Evolutionary conservation across 2,113 vertebrate species (phyloP).

Genomic region (Microtus ochrogaster): DNA sequence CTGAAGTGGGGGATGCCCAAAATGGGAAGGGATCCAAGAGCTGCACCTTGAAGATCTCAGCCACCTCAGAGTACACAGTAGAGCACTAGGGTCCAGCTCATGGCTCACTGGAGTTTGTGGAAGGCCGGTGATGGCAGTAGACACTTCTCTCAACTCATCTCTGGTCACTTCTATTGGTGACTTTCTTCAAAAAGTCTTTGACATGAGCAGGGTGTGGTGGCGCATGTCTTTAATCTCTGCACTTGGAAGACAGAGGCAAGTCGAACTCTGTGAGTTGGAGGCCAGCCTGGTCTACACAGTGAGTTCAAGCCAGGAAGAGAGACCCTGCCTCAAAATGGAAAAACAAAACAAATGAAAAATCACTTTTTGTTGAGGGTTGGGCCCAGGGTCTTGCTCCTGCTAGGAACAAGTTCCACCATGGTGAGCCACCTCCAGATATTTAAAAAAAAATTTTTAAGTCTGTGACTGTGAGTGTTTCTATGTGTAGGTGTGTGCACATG

Average conservation of each 20-base stretch:
- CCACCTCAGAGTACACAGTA: too few relatives aligned
- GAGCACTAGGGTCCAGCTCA: neutral
- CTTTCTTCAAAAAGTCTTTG: neutral
- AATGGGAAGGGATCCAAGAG: neutral
- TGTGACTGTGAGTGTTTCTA: neutral
- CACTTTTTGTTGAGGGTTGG: neutral
- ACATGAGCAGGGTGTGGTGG: neutral
- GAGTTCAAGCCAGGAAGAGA: neutral
- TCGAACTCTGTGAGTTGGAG: neutral
- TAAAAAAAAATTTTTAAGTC: neutral
- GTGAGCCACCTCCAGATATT: neutral
- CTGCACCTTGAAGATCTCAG: neutral
- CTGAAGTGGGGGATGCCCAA: neutral
- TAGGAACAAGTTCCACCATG: neutral
- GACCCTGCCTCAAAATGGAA: neutral
- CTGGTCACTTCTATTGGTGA: neutral
- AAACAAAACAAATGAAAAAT: neutral
- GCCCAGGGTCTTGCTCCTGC: neutral
- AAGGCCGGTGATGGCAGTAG: neutral
- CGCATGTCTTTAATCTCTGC: neutral
- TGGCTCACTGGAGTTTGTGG: neutral
- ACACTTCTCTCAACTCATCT: neutral
- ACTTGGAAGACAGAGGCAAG: neutral
- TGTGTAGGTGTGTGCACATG: too few relatives aligned
- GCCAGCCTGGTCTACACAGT: neutral